These are phyloP conservation scores for Tragelaphus imberbis DNA, from an alignment of 2,113 vertebrate genomes.

Conservation along the genomic window DNA sequence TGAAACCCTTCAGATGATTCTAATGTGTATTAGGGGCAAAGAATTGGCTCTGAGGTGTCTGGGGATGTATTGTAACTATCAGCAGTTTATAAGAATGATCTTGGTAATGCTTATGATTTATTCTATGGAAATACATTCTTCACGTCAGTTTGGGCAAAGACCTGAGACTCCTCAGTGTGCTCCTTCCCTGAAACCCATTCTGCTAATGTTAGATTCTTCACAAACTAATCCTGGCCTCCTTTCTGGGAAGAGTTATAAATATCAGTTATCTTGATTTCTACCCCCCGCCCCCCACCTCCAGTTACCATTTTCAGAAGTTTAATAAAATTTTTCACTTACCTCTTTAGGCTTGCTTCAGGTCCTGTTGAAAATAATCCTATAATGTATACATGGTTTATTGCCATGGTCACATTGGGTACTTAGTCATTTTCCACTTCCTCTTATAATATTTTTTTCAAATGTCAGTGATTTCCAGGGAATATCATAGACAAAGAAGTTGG, in stretches of 20 bases:
- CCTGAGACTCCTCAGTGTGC: neutral
- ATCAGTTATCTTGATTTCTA: neutral
- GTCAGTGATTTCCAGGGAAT: neutral
- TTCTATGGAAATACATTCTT: neutral
- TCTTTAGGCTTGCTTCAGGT: conserved; percentile 1
- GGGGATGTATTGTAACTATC: neutral
- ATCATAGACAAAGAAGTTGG: neutral
- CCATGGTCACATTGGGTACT: neutral
- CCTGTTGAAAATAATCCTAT: neutral
- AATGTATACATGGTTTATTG: neutral
- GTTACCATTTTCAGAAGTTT: neutral
- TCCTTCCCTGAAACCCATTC: neutral
- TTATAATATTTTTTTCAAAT: neutral
- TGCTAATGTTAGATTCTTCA: neutral
- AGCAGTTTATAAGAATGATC: neutral
- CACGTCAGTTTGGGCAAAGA: neutral
- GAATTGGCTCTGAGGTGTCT: neutral
- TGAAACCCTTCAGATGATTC: neutral
- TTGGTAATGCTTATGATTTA: neutral
- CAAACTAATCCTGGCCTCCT: neutral
- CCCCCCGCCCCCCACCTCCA: neutral
- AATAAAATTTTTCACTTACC: neutral
- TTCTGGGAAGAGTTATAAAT: neutral
- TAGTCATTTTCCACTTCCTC: neutral
- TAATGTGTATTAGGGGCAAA: neutral